These are phyloP conservation scores for Dromas ardeola DNA, from an alignment of 2,113 vertebrate genomes.

Conservation along the genomic window DNA sequence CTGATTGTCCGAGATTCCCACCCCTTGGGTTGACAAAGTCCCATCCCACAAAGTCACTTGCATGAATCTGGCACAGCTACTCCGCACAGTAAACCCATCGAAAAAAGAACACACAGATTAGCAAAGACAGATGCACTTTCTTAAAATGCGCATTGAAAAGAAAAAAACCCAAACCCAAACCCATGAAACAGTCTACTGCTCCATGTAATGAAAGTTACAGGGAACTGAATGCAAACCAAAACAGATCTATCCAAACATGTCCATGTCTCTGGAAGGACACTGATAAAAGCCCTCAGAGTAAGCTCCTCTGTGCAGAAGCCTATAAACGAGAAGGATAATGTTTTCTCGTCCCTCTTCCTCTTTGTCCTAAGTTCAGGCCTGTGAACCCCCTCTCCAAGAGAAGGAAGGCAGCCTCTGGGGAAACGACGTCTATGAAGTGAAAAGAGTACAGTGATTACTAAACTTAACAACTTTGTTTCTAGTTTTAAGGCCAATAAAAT, in stretches of 20 bases:
- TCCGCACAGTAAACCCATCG: fast-evolving
- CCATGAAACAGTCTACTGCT: neutral
- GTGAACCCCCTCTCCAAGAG: neutral
- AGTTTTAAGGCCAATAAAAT: neutral
- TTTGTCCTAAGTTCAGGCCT: neutral
- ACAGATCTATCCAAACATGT: neutral
- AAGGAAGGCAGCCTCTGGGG: neutral
- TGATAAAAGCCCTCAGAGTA: neutral
- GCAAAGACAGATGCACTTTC: neutral
- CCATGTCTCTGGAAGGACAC: neutral
- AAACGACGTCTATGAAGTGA: neutral
- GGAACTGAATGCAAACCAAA: neutral
- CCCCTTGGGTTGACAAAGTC: neutral
- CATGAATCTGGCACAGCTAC: neutral
- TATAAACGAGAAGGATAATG: neutral
- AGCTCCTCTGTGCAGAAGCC: neutral
- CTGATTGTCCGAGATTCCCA: neutral
- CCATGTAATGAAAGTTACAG: neutral
- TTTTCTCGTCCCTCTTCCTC: neutral
- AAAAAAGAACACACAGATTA: neutral
- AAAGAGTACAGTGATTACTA: neutral
- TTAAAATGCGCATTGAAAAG: neutral
- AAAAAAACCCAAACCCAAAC: neutral
- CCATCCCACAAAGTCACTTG: neutral
- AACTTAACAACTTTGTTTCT: neutral